A percentile compares a stretch with the other conserved stretches of the same genome.
These are phyloP conservation scores for Pomacea maculata DNA, from an alignment of 1,140 invertebrate species.

Conservation along the genomic window DNA sequence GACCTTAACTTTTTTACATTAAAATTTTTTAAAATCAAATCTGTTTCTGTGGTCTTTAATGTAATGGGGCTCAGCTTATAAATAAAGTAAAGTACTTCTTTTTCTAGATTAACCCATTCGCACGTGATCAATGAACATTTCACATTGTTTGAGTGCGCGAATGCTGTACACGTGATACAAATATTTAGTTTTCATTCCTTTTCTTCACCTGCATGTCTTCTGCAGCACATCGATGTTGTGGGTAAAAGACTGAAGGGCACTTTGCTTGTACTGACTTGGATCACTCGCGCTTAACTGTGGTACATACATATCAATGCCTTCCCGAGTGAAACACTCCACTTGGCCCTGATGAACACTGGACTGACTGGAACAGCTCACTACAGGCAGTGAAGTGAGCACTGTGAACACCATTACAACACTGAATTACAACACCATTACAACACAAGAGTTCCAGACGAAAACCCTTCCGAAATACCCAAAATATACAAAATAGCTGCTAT, in stretches of 20 bases:
- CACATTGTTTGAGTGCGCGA: not conserved
- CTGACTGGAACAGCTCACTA: not conserved
- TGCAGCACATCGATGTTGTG: not conserved
- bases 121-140: not conserved
- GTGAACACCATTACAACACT: not conserved
- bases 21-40: no score
- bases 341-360: not conserved
- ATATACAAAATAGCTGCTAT: no score
- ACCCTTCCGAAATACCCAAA: no score
- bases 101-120: not conserved
- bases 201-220: conserved; percentile 1
- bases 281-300: not conserved
- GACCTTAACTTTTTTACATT: no score
- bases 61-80: no score
- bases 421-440: no score
- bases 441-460: no score
- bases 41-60: no score
- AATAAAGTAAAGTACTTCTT: no score
- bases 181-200: not conserved
- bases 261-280: not conserved
- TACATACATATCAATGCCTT: not conserved
- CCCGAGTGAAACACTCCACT: not conserved
- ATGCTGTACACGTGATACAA: not conserved
- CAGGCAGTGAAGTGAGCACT: not conserved
- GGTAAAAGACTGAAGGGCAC: not conserved